A percentile compares a stretch with the other conserved stretches of the same genome.
Conservation (phyloP, 37 sponge, comb jelly and placozoan species). For the Spongilla lacustris region DNA sequence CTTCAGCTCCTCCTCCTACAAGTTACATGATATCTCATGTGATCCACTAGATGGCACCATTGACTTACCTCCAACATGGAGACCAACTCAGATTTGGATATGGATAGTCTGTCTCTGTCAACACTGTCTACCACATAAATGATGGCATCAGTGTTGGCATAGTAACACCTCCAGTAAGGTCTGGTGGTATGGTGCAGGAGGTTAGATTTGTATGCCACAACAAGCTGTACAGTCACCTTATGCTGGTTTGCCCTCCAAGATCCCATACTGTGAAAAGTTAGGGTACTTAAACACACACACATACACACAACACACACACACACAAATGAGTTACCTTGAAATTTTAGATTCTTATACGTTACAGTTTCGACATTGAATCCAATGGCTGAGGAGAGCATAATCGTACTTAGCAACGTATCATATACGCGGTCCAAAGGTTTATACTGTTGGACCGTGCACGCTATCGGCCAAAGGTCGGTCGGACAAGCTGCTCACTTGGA, state of each 20-base stretch:
- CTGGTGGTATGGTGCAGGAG: slow-evolving; percentile 48
- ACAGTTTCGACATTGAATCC: slow-evolving; percentile 99
- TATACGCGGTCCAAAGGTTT: no score
- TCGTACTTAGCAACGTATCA: background rate
- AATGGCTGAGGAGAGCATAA: slow-evolving; percentile 73
- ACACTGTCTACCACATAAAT: slow-evolving; percentile 99
- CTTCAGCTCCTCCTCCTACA: slow-evolving; percentile 96
- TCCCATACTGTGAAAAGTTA: slow-evolving; percentile 92
- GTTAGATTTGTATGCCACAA: slow-evolving; percentile 2
- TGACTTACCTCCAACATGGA: slow-evolving; percentile 94
- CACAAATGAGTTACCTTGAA: slow-evolving; percentile 80
- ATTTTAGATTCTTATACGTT: slow-evolving; percentile 96
- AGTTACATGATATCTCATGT: background rate
- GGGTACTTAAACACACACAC: background rate
- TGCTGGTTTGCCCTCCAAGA: slow-evolving; percentile 97
- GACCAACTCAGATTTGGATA: slow-evolving; percentile 93
- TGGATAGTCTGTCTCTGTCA: slow-evolving; percentile 92
- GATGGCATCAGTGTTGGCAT: slow-evolving; percentile 98
- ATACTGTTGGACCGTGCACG: no score
- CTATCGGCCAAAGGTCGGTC: no score
- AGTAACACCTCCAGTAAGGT: slow-evolving; percentile 99
- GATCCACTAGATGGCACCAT: no score
- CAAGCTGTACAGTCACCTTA: no score
- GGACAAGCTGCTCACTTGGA: slow-evolving; percentile 95
- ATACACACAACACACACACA: background rate